Evolutionary conservation across 2,888 invertebrate species (phyloP).

Genomic region (Trimorus sp.): DNA sequence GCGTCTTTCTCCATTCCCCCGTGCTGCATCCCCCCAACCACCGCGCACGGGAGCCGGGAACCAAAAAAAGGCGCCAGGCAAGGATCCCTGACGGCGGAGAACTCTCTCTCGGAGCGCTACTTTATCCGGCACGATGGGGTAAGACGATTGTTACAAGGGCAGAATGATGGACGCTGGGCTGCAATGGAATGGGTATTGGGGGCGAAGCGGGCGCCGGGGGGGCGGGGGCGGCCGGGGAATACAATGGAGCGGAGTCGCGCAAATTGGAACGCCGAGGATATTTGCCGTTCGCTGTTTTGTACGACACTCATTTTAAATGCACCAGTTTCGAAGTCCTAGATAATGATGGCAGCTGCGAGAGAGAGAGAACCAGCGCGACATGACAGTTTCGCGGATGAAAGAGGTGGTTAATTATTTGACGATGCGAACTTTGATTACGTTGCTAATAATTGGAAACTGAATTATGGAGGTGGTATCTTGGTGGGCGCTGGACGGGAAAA

Average conservation of each 20-base stretch:
- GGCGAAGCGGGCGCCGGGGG: conserved; percentile 27
- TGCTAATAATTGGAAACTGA: too few species aligned
- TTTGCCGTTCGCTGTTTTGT: conserved; percentile 61
- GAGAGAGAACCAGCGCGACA: conserved; percentile 16
- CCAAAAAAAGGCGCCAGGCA: conserved; percentile 62
- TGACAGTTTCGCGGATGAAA: conserved; percentile 22
- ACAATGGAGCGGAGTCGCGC: conserved; percentile 60
- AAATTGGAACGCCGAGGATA: conserved; percentile 64
- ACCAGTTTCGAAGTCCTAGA: conserved; percentile 59
- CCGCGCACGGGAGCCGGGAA: conserved; percentile 58
- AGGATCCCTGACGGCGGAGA: conserved; percentile 62
- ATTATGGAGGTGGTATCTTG: too few species aligned
- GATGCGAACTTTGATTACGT: conserved; percentile 20
- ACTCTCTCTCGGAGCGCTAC: conserved; percentile 55
- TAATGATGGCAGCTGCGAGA: conserved; percentile 41
- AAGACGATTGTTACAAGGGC: conserved; percentile 65
- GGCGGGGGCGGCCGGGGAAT: conserved; percentile 1
- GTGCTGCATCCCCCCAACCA: too few species aligned
- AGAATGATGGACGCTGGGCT: conserved; percentile 58
- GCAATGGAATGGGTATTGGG: conserved; percentile 59
- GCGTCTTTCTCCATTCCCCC: too few species aligned
- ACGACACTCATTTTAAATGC: conserved; percentile 63
- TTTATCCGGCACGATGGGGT: conserved; percentile 62
- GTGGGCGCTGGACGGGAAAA: too few species aligned
- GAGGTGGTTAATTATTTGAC: conserved; percentile 26